Conservation (phyloP, 2,797 vertebrate genomes). For the Sarcoramphus papa region DNA sequence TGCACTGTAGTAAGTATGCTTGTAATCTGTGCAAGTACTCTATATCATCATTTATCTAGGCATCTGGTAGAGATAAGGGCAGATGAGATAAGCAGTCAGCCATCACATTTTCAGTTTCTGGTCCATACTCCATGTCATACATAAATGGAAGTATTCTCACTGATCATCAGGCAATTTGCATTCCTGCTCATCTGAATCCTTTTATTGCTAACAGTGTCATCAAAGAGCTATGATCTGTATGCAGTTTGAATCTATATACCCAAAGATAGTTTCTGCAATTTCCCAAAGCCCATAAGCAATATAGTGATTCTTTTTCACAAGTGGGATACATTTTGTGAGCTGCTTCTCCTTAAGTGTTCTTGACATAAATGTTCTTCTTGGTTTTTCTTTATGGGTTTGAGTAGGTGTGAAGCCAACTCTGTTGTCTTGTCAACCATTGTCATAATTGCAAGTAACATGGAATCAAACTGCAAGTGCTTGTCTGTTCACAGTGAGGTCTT, state of each 20-base stretch:
- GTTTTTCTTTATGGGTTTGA: not conserved
- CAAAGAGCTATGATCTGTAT: not conserved
- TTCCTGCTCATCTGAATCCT: not conserved
- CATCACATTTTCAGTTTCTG: not conserved
- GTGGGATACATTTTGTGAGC: not conserved
- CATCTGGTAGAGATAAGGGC: not conserved
- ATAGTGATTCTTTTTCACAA: not conserved
- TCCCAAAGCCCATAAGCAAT: not conserved
- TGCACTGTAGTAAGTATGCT: not conserved
- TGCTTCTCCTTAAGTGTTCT: not conserved
- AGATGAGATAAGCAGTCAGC: slow-evolving; percentile 38
- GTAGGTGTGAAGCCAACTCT: not conserved
- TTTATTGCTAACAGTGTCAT: not conserved
- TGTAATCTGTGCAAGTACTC: not conserved
- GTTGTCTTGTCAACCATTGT: not conserved
- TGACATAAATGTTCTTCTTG: not conserved
- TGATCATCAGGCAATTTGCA: not conserved
- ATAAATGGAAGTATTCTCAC: not conserved
- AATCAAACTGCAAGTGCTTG: not conserved
- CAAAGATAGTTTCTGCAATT: not conserved
- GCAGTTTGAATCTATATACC: not conserved
- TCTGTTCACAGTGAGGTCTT: not conserved
- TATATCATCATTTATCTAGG: slow-evolving; percentile 6
- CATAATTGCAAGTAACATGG: not conserved
- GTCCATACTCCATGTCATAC: not conserved